Conservation (phyloP, 2,888 invertebrate species). For the Teinopalpus imperialis region DNA sequence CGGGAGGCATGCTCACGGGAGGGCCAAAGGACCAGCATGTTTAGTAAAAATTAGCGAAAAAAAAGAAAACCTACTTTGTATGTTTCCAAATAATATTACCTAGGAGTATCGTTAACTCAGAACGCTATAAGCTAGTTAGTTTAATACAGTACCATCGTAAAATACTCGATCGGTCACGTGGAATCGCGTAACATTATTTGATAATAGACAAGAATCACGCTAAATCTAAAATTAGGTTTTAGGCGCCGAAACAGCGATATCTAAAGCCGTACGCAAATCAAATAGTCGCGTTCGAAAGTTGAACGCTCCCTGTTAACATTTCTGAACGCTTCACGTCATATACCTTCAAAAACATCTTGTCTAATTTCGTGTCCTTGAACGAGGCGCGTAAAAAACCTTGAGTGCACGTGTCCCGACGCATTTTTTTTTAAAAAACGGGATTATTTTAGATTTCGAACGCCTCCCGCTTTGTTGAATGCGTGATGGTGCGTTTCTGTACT, state of each 20-base stretch:
- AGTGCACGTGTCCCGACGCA: slow-evolving; percentile 4
- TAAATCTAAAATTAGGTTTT: slow-evolving; percentile 5
- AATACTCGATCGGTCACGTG: too few species aligned
- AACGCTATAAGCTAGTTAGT: too few species aligned
- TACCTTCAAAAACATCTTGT: neutral
- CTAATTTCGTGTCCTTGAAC: slow-evolving; percentile 12
- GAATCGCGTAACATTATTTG: neutral
- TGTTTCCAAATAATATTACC: too few species aligned
- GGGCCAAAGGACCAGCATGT: slow-evolving; percentile 7
- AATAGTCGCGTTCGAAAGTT: slow-evolving; percentile 14
- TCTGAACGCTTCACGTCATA: slow-evolving; percentile 6
- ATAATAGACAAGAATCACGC: neutral
- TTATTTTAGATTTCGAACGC: neutral
- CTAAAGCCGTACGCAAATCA: neutral
- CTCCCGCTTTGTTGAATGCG: neutral
- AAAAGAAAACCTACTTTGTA: too few species aligned
- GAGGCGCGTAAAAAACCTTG: neutral
- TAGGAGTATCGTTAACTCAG: too few species aligned
- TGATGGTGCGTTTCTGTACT: neutral
- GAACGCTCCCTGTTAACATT: slow-evolving; percentile 20
- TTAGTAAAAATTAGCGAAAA: neutral
- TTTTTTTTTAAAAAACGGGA: neutral
- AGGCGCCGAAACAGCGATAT: neutral
- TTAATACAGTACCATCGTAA: too few species aligned
- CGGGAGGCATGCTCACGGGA: slow-evolving; percentile 13